These are phyloP conservation scores for Callinectes sapidus DNA, from an alignment of 2,888 invertebrate genomes.

Conservation along the genomic window DNA sequence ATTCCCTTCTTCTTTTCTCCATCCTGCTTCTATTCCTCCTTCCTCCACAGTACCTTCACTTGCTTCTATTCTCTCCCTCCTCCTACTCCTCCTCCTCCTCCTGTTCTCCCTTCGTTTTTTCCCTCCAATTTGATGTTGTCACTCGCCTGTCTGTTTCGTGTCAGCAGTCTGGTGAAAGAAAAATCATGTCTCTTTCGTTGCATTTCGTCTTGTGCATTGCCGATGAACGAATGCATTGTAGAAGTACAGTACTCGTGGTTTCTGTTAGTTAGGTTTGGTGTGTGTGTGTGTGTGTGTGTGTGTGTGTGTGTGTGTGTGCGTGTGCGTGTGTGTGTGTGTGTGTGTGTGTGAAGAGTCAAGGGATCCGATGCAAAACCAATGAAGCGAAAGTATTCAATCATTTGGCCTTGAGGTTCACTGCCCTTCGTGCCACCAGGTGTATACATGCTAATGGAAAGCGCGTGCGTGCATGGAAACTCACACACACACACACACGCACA, in stretches of 20 bases:
- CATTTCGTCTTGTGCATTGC: neutral
- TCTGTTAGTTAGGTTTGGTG: neutral
- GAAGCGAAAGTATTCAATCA: constrained; percentile 1
- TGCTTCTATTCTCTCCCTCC: neutral
- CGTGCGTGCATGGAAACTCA: neutral
- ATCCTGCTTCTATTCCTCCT: neutral
- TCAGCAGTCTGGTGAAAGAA: neutral
- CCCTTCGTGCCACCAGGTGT: neutral
- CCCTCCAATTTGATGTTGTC: constrained; percentile 21
- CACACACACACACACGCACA: constrained; percentile 12
- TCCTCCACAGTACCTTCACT: neutral
- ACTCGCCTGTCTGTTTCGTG: neutral
- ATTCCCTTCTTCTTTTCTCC: neutral
- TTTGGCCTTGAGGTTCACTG: neutral
- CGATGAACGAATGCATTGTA: neutral
- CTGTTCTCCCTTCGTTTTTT: neutral
- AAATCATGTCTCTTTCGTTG: neutral
- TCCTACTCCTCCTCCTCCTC: neutral
- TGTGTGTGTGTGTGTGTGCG: neutral
- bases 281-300: neutral
- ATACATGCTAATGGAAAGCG: constrained; percentile 3
- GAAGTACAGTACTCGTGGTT: neutral
- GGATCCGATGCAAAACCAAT: neutral
- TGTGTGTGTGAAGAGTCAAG: neutral
- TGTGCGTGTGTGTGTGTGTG: neutral